Evolutionary conservation across 2,113 vertebrate species (phyloP).

Genomic region (Puffinus mauretanicus): DNA sequence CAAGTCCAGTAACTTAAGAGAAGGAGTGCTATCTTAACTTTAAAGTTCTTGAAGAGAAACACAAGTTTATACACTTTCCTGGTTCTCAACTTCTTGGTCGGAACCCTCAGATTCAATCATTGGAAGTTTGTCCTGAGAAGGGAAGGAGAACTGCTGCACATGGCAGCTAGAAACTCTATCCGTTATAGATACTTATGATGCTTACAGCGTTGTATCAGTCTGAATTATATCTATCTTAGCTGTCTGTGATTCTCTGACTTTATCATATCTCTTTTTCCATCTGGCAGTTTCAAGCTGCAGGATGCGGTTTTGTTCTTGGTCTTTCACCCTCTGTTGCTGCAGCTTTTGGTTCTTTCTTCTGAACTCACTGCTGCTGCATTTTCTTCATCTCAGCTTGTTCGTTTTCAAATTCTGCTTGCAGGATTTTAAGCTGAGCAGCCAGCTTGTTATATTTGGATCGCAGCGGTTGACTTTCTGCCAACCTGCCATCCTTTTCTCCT

Average conservation of each 20-base stretch:
- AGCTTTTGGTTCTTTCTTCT: conserved; percentile 13
- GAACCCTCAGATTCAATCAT: not conserved
- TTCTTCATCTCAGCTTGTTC: conserved; percentile 10
- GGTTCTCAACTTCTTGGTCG: not conserved
- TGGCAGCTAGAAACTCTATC: not conserved
- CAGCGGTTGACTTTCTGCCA: conserved; percentile 26
- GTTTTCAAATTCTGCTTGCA: not conserved
- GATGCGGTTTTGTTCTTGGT: not conserved
- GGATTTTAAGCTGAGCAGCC: not conserved
- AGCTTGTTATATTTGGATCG: not conserved
- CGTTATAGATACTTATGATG: accelerated
- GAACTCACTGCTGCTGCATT: not conserved
- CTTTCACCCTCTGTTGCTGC: not conserved
- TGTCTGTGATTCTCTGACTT: not conserved
- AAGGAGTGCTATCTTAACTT: not conserved
- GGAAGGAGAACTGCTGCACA: not conserved
- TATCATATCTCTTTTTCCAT: not conserved
- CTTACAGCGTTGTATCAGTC: not conserved
- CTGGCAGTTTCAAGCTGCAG: not conserved
- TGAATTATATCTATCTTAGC: not conserved
- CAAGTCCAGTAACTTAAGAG: not conserved
- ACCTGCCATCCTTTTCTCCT: not conserved
- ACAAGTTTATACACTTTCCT: not conserved
- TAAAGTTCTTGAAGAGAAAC: not conserved
- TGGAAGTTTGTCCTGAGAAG: not conserved